These are phyloP conservation scores for Lophotis ruficrista DNA, from an alignment of 2,113 vertebrate genomes.

Conservation along the genomic window DNA sequence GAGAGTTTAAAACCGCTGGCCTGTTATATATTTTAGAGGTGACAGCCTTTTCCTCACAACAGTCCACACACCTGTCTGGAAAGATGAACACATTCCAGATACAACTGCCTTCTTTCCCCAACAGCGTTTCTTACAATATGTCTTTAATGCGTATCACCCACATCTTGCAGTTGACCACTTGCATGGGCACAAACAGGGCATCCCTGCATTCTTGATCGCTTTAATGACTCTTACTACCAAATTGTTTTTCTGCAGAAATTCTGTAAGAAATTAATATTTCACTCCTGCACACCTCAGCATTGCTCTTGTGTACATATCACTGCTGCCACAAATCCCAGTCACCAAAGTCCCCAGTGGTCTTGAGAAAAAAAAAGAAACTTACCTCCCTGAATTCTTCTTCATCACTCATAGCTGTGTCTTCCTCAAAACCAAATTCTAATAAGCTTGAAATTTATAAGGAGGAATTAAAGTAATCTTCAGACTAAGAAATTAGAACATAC, in stretches of 20 bases:
- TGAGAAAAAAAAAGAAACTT: neutral
- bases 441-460: neutral
- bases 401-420: neutral
- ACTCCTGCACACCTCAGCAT: neutral
- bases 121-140: neutral
- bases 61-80: neutral
- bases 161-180: neutral
- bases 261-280: neutral
- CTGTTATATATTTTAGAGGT: neutral
- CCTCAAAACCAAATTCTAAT: neutral
- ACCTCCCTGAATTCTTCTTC: neutral
- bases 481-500: neutral
- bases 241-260: neutral
- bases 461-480: neutral
- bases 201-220: neutral
- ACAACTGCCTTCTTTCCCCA: neutral
- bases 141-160: neutral
- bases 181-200: neutral
- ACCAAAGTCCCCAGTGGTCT: neutral
- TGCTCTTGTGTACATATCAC: neutral
- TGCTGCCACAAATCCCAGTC: neutral
- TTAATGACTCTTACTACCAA: neutral
- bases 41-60: neutral
- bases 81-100: neutral
- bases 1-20: neutral